These are phyloP conservation scores for Caenorhabditis sp. DNA, from an alignment of 2,888 invertebrate species.

Conservation along the genomic window DNA sequence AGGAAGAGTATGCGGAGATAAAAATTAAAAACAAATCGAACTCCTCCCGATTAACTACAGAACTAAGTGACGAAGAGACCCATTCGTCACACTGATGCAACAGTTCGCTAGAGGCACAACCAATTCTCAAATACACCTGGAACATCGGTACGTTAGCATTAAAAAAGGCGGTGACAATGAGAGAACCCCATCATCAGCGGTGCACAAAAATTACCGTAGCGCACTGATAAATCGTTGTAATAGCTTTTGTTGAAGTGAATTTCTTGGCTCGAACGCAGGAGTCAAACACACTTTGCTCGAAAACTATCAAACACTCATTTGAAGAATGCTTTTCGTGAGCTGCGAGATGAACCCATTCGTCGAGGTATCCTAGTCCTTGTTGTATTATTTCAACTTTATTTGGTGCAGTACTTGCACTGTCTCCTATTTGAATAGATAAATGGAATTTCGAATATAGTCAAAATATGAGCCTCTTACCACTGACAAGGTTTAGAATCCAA, in stretches of 20 bases:
- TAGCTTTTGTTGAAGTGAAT: constrained; percentile 30
- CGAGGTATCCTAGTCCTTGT: constrained; percentile 68
- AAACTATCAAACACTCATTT: constrained; percentile 1
- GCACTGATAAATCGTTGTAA: constrained; percentile 39
- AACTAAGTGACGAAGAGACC: constrained; percentile 3
- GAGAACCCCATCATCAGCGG: no score
- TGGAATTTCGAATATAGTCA: constrained; percentile 4
- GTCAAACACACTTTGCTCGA: constrained; percentile 51
- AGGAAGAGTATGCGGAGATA: no score
- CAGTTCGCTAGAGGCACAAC: constrained; percentile 27
- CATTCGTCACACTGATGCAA: constrained; percentile 14
- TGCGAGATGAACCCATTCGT: constrained; percentile 71
- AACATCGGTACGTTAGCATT: background rate
- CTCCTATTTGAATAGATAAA: constrained; percentile 60
- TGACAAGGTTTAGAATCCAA: constrained; percentile 58
- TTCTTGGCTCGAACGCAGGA: constrained; percentile 47
- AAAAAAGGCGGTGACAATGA: no score
- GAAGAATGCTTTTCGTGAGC: background rate
- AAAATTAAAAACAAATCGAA: background rate
- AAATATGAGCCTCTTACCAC: constrained; percentile 34
- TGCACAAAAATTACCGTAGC: constrained; percentile 21
- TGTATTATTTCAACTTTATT: constrained; percentile 73
- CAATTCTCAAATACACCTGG: constrained; percentile 16
- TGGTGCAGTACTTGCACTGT: constrained; percentile 70
- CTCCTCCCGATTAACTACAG: constrained; percentile 4